Evolutionary conservation across 1,140 invertebrate species (phyloP).

Genomic region (Venustaconcha ellipsiformis): DNA sequence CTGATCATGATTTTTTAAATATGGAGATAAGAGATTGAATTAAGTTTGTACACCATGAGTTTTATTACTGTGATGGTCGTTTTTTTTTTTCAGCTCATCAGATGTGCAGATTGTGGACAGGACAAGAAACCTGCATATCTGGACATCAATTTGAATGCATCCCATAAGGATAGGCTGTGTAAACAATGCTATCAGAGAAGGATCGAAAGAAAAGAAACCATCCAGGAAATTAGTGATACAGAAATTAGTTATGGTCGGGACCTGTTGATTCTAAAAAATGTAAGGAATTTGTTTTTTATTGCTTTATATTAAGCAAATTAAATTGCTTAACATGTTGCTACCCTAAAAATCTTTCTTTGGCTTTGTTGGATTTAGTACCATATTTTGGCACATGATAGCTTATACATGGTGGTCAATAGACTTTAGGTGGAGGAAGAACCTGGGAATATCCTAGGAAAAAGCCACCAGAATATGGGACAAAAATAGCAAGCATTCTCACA

Average conservation of each 20-base stretch:
- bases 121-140: neutral
- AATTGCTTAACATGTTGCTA: neutral
- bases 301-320: neutral
- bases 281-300: constrained; percentile 29
- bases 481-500: no score
- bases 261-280: constrained; percentile 82
- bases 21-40: no score
- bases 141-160: neutral
- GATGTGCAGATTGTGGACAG: constrained; percentile 21
- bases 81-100: constrained; percentile 15
- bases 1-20: no score
- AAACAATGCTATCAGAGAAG: constrained; percentile 7
- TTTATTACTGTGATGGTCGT: neutral
- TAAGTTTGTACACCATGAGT: neutral
- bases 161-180: constrained; percentile 3
- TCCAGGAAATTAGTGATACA: constrained; percentile 95
- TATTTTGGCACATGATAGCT: no score
- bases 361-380: neutral
- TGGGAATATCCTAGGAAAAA: no score
- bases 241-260: constrained; percentile 96
- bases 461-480: no score
- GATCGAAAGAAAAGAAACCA: constrained; percentile 87
- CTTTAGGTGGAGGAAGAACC: neutral
- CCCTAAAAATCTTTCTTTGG: no score
- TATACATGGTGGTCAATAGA: neutral